phyloP scores from a whole-genome alignment of 2,113 vertebrate genomes.

The Centrocercus urophasianus region DNA sequence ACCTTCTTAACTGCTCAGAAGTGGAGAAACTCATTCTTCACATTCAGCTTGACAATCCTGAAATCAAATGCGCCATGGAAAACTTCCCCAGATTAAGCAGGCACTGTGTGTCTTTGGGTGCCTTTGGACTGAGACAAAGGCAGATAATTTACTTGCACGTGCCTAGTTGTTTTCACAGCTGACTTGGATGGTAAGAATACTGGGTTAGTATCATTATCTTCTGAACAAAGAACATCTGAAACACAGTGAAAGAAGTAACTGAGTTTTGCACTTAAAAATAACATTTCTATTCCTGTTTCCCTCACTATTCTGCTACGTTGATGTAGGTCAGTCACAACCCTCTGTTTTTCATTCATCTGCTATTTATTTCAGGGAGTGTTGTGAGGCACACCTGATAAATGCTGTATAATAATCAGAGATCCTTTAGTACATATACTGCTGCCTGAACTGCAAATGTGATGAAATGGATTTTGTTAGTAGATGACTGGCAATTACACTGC shows the following conservation, averaged over 20 bases:
- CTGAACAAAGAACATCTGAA: not conserved
- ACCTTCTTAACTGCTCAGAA: not conserved
- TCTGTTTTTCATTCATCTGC: not conserved
- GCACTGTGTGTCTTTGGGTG: not conserved
- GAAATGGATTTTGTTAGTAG: not conserved
- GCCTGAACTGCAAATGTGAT: not conserved
- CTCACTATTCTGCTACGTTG: not conserved
- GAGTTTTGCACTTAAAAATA: not conserved
- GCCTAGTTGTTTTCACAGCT: not conserved
- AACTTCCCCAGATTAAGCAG: not conserved
- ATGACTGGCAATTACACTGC: not conserved
- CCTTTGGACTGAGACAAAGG: not conserved
- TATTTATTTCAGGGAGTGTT: not conserved
- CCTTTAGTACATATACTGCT: not conserved
- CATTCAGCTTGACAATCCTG: not conserved
- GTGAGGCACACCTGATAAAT: not conserved
- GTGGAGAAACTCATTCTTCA: not conserved
- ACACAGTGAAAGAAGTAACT: not conserved
- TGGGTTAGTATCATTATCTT: not conserved
- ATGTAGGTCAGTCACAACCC: not conserved
- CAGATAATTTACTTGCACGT: not conserved
- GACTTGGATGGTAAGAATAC: not conserved
- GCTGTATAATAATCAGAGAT: not conserved
- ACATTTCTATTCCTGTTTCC: not conserved
- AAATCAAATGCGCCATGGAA: not conserved